phyloP scores from a whole-genome alignment of 1,140 invertebrate species.

The Brachionus koreanus region DNA sequence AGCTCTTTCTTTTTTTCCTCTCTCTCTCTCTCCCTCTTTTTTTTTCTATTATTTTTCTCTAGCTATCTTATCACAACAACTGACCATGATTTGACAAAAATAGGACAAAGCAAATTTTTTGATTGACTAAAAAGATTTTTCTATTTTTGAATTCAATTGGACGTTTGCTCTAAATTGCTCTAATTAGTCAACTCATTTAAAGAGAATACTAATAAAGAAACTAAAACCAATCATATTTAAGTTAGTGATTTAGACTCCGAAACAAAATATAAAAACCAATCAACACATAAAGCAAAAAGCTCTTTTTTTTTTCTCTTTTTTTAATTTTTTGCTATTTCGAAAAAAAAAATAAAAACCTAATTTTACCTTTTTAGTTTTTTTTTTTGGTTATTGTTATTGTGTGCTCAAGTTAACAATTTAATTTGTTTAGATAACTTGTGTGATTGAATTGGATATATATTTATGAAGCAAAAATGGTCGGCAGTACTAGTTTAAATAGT shows the following conservation, averaged over 20 bases:
- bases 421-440: constrained; percentile 15
- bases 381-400: neutral
- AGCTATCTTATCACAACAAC: neutral
- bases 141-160: neutral
- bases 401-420: constrained; percentile 16
- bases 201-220: neutral
- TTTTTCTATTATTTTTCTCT: neutral
- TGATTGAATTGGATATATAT: neutral
- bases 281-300: constrained; percentile 18
- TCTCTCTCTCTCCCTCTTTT: no score
- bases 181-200: constrained; percentile 18
- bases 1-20: no score
- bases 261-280: constrained; percentile 21
- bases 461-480: constrained; percentile 1
- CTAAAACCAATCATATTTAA: constrained; percentile 17
- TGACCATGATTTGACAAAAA: constrained; percentile 16
- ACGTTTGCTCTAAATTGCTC: neutral
- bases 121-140: constrained; percentile 12
- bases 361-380: constrained; percentile 6
- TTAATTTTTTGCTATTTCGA: constrained; percentile 3
- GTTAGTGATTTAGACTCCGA: neutral
- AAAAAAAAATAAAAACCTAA: neutral
- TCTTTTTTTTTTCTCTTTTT: constrained; percentile 1
- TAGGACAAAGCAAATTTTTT: neutral
- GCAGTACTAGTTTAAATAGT: neutral